Conservation (phyloP, 2,113 vertebrate genomes). For the Anser cygnoides region DNA sequence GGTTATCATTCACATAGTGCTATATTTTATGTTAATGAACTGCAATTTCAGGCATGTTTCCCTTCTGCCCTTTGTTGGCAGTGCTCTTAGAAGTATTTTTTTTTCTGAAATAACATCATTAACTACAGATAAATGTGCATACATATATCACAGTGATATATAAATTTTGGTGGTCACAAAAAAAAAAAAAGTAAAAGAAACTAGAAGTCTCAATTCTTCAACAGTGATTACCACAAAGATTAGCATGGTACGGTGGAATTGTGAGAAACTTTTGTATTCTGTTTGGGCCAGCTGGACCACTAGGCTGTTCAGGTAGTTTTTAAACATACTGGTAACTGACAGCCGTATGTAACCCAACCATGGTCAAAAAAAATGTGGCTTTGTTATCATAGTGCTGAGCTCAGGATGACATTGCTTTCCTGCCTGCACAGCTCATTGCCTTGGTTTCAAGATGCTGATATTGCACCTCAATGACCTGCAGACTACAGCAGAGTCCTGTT, state of each 20-base stretch:
- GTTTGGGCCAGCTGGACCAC: not conserved
- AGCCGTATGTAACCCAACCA: not conserved
- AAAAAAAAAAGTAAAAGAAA: not conserved
- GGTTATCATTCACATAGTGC: not conserved
- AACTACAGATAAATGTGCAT: not conserved
- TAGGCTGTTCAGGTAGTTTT: not conserved
- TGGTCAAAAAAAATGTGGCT: rapidly evolving
- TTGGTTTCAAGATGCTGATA: not conserved
- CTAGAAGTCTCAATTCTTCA: not conserved
- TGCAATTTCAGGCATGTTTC: conserved; percentile 6
- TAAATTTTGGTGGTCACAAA: not conserved
- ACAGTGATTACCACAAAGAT: not conserved
- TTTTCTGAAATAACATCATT: not conserved
- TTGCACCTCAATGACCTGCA: not conserved
- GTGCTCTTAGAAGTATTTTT: not conserved
- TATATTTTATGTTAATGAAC: not conserved
- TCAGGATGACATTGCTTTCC: not conserved
- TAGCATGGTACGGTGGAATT: not conserved
- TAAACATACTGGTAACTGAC: not conserved
- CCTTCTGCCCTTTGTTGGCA: not conserved
- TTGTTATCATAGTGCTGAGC: not conserved
- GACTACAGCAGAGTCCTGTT: not conserved
- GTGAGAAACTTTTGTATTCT: not conserved
- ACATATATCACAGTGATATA: not conserved
- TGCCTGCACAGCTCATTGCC: not conserved